Conservation (phyloP, 1,140 invertebrate species). For the Eurytemora carolleeae region DNA sequence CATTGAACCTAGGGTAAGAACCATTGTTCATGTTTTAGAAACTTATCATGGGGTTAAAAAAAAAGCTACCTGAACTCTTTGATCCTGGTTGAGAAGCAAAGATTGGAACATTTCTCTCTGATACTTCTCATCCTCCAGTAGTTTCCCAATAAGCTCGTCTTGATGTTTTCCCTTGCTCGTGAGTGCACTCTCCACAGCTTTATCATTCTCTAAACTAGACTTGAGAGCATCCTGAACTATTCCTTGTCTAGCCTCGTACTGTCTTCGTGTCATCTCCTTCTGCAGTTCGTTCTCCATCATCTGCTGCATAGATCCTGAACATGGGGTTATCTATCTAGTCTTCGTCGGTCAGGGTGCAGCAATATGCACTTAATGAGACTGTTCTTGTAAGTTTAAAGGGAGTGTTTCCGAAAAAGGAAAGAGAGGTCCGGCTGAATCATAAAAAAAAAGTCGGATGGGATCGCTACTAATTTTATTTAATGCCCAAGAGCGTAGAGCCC, state of each 20-base stretch:
- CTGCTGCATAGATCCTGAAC: conserved; percentile 5
- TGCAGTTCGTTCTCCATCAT: conserved; percentile 11
- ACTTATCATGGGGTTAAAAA: neutral
- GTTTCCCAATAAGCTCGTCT: conserved; percentile 8
- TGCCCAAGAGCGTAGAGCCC: too few relatives aligned
- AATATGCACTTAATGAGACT: too few relatives aligned
- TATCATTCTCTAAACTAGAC: conserved; percentile 3
- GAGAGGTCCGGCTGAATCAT: too few relatives aligned
- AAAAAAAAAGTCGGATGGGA: too few relatives aligned
- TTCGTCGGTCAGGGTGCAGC: too few relatives aligned
- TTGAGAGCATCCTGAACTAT: neutral
- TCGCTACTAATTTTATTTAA: too few relatives aligned
- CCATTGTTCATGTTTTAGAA: neutral
- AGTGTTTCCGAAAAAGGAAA: too few relatives aligned
- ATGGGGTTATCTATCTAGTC: too few relatives aligned
- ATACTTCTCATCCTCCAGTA: conserved; percentile 15
- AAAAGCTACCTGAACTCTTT: neutral
- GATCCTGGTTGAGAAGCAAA: conserved; percentile 11
- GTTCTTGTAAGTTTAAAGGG: too few relatives aligned
- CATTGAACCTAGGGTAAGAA: too few relatives aligned
- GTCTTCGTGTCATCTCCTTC: neutral
- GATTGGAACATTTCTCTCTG: conserved; percentile 10
- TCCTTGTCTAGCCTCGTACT: conserved; percentile 5
- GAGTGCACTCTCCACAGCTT: conserved; percentile 3
- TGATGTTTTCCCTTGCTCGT: conserved; percentile 14